Base-by-base conservation (phyloP, 2,888 invertebrate species). In the Anagyrus pseudococci region DNA sequence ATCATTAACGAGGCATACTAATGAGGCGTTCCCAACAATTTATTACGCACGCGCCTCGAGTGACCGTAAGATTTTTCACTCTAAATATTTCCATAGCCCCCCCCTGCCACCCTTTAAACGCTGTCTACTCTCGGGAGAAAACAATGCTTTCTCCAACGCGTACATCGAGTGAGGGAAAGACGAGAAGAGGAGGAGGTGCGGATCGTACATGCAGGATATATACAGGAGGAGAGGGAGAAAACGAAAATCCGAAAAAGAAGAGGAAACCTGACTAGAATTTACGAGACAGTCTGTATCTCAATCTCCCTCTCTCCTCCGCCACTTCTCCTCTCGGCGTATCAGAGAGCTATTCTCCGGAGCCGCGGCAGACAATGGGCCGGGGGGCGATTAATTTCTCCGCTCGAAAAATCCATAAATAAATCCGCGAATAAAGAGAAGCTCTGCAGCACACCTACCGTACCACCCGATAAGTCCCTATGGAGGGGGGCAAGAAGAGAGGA, bases 221-320 rank as follows among this genome's bases (percentile, higher is more conserved):
- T n/a, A n/a, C n/a, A n/a, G 29, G 20, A 20, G 3, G 13, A 19
- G 29, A 8, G 17, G 43, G 19, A 33, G 44, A 57, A 52, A 4
- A 19, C 20, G 25, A 25, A 41, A 20, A 46, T 0, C 4, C 13
- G 2, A 19, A 52, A 37, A 29, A 4, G 7, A 25, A 37, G 48
- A 37, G 46, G 25, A 53, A 64, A 54, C 17, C 54, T 54, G 61
- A 54, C 57, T 22, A 6, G 7, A 22, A 65, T 66, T 62, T 62
- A 66, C 49, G 57, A 50, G 65, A 62, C 65, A 62, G 58, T 7
- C 50, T 15, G 47, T 66, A 66, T 66, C 65, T 66, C 47, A 58
- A 65, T 61, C 43, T 62, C 43, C 15, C 15, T 7, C 20, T 41
- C 10, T 15, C 33, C 4, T 22, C n/a, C 23, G 41, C 41, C 4